Percentiles rank a stretch among this genome's conserved stretches.
These are phyloP conservation scores for Sylvicola fuscatus DNA, from an alignment of 2,888 invertebrate species.

Conservation along the genomic window DNA sequence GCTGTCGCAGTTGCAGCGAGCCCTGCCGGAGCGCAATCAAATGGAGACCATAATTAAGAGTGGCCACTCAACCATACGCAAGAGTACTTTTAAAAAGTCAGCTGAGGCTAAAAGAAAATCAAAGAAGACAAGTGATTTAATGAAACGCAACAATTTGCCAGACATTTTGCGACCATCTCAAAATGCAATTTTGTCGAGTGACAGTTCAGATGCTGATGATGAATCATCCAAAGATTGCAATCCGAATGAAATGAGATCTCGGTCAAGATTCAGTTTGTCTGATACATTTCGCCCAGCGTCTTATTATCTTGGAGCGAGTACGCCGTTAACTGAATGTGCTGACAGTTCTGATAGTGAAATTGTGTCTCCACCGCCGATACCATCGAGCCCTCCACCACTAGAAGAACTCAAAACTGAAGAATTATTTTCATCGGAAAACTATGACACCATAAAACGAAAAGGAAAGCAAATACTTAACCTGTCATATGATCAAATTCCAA, in stretches of 20 bases:
- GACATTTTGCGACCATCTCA: slow-evolving; percentile 36
- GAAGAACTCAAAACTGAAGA: slow-evolving; percentile 46
- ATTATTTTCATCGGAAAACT: slow-evolving; percentile 24
- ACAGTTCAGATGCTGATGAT: slow-evolving; percentile 66
- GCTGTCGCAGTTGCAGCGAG: slow-evolving; percentile 30
- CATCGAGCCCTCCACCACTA: slow-evolving; percentile 49
- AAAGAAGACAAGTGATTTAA: slow-evolving; percentile 19
- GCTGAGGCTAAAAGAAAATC: slow-evolving; percentile 15
- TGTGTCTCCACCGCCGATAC: slow-evolving; percentile 58
- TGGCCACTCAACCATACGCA: slow-evolving; percentile 20
- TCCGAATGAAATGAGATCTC: slow-evolving; percentile 40
- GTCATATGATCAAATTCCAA: slow-evolving; percentile 22
- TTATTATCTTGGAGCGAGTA: slow-evolving; percentile 57
- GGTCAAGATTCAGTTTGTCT: slow-evolving; percentile 63
- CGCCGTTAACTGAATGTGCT: slow-evolving; percentile 40
- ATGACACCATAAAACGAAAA: slow-evolving; percentile 22
- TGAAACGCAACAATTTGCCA: slow-evolving; percentile 30
- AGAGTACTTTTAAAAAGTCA: slow-evolving; percentile 12
- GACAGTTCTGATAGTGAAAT: slow-evolving; percentile 68
- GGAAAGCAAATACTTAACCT: slow-evolving; percentile 14
- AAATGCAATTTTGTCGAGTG: slow-evolving; percentile 27
- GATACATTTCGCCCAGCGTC: slow-evolving; percentile 78
- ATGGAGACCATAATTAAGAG: slow-evolving; percentile 15
- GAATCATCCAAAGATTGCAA: slow-evolving; percentile 60
- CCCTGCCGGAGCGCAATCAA: slow-evolving; percentile 14